A percentile compares a stretch with the other conserved stretches of the same genome.
phyloP scores from a whole-genome alignment of 2,113 vertebrate genomes.

The Marmota monax region DNA sequence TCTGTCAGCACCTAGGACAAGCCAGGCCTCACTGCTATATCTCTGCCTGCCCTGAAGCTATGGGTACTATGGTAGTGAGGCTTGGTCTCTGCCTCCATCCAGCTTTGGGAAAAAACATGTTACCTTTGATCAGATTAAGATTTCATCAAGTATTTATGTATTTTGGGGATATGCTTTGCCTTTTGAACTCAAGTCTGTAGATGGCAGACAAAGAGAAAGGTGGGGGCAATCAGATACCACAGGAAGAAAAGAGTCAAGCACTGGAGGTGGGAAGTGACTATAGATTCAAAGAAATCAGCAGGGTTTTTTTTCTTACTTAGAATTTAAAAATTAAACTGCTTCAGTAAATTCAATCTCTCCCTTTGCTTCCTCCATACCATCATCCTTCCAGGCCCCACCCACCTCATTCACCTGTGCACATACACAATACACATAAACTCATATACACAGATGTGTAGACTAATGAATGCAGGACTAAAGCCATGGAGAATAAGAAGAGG shows the following conservation, averaged over 20 bases:
- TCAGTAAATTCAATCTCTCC: background rate
- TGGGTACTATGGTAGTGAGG: too few species aligned
- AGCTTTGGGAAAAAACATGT: too few species aligned
- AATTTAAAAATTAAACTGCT: background rate
- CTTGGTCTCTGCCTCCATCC: too few species aligned
- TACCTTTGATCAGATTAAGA: conserved; percentile 49
- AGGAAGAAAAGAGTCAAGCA: background rate
- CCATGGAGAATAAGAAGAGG: background rate
- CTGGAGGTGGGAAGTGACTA: background rate
- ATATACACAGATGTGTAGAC: background rate
- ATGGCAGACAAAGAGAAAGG: background rate
- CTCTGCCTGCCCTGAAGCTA: too few species aligned
- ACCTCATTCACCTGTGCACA: background rate
- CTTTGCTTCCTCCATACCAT: background rate
- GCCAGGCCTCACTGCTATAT: too few species aligned
- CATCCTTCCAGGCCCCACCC: background rate
- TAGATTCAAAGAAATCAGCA: background rate
- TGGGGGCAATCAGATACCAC: background rate
- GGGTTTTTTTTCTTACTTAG: background rate
- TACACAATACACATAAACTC: background rate
- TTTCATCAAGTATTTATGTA: conserved; percentile 28
- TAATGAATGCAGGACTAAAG: background rate
- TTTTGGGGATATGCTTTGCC: background rate
- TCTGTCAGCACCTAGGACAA: too few species aligned
- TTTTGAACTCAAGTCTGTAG: conserved; percentile 19